These are phyloP conservation scores for Lasioglossum figueresi DNA, from an alignment of 2,888 invertebrate genomes.

Conservation along the genomic window DNA sequence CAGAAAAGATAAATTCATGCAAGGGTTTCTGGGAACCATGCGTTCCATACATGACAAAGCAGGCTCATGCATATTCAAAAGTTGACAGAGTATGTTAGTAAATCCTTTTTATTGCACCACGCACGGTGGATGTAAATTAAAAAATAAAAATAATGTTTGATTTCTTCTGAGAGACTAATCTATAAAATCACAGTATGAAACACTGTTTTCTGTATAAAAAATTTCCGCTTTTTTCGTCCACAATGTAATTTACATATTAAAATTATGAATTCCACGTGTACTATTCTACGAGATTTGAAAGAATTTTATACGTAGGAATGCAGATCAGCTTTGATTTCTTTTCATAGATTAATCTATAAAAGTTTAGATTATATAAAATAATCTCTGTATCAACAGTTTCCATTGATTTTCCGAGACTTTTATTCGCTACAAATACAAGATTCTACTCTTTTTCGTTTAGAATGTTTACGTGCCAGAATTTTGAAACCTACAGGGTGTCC, in stretches of 20 bases:
- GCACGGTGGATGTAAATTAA: neutral
- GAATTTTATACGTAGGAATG: neutral
- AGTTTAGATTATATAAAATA: neutral
- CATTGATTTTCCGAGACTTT: neutral
- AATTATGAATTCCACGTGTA: neutral
- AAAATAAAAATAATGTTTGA: neutral
- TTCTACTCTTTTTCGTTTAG: too few species aligned
- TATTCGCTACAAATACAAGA: too few species aligned
- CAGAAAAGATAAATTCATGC: neutral
- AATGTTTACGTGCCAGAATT: neutral
- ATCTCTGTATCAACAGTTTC: neutral
- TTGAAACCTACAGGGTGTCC: too few species aligned
- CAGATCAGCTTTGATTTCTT: neutral
- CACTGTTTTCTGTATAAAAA: neutral
- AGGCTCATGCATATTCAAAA: neutral
- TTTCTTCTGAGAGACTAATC: neutral
- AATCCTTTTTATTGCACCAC: neutral
- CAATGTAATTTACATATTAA: neutral
- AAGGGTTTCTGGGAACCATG: neutral
- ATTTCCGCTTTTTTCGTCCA: neutral
- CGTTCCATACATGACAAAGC: neutral
- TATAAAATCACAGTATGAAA: neutral
- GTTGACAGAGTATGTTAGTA: neutral
- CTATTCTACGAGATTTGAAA: neutral
- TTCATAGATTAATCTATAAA: neutral